Evolutionary conservation across 2,797 vertebrate species (phyloP).

Genomic region (Alfaro cultratus): DNA sequence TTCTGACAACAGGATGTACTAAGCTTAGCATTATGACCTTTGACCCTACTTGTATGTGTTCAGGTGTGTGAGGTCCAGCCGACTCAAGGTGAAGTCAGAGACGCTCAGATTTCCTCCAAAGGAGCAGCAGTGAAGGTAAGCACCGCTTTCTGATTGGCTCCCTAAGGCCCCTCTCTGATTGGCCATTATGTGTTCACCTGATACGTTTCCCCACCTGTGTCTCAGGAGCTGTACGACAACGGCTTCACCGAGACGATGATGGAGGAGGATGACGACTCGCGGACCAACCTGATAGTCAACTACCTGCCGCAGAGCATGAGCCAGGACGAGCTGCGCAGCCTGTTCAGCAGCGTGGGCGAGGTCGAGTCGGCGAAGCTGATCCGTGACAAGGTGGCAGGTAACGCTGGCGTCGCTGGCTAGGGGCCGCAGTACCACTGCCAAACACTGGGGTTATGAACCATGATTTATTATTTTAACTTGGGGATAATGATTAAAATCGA

Average conservation of each 20-base stretch:
- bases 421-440: neutral
- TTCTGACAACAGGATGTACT: neutral
- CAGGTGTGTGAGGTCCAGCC: slow-evolving; percentile 85
- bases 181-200: neutral
- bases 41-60: slow-evolving; percentile 6
- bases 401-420: slow-evolving; percentile 1
- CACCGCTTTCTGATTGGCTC: neutral
- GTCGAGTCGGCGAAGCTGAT: slow-evolving; percentile 98
- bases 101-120: slow-evolving; percentile 65
- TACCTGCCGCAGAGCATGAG: slow-evolving; percentile 99
- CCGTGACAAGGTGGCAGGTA: slow-evolving; percentile 98
- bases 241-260: slow-evolving; percentile 92
- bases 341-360: slow-evolving; percentile 96
- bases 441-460: no score
- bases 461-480: neutral
- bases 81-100: slow-evolving; percentile 75
- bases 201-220: neutral
- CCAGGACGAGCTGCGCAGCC: slow-evolving; percentile 93
- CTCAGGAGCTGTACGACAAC: slow-evolving; percentile 84
- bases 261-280: slow-evolving; percentile 92
- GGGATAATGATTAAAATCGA: neutral
- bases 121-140: slow-evolving; percentile 68
- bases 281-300: slow-evolving; percentile 98
- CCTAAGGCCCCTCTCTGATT: neutral
- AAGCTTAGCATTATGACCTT: neutral